Evolutionary conservation across 92 coral and sea anemone genomes (phyloP).

Genomic region (Epizoanthus ramosus): DNA sequence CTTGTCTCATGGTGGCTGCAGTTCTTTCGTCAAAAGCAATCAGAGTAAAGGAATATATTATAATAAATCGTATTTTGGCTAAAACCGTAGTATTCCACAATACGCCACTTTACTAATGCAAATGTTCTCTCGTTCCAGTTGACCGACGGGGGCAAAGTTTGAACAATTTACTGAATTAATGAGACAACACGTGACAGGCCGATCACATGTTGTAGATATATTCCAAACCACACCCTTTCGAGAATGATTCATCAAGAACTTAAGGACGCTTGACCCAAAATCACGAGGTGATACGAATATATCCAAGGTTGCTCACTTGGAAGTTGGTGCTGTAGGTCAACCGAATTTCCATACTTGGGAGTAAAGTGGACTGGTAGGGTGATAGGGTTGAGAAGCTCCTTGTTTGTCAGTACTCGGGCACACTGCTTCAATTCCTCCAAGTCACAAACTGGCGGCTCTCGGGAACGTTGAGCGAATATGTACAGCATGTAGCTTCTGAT

Average conservation of each 20-base stretch:
- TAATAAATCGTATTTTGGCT: too few relatives aligned
- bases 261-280: neutral
- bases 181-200: too few relatives aligned
- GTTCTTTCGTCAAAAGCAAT: too few relatives aligned
- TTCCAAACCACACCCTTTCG: neutral
- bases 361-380: conserved; percentile 78
- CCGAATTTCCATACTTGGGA: conserved; percentile 69
- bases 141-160: too few relatives aligned
- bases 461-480: conserved; percentile 69
- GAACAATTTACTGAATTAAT: too few relatives aligned
- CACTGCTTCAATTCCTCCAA: conserved; percentile 77
- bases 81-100: too few relatives aligned
- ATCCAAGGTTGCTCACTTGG: conserved; percentile 63
- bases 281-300: neutral
- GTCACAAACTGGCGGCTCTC: conserved; percentile 73
- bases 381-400: conserved; percentile 72
- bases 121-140: too few relatives aligned
- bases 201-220: too few relatives aligned
- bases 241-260: neutral
- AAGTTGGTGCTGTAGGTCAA: conserved; percentile 63
- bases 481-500: conserved; percentile 74
- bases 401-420: conserved; percentile 76
- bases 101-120: too few relatives aligned
- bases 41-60: too few relatives aligned
- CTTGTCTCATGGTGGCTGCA: too few relatives aligned